phyloP scores from a whole-genome alignment of 2,797 vertebrate genomes.

The Dromococcyx pavoninus region DNA sequence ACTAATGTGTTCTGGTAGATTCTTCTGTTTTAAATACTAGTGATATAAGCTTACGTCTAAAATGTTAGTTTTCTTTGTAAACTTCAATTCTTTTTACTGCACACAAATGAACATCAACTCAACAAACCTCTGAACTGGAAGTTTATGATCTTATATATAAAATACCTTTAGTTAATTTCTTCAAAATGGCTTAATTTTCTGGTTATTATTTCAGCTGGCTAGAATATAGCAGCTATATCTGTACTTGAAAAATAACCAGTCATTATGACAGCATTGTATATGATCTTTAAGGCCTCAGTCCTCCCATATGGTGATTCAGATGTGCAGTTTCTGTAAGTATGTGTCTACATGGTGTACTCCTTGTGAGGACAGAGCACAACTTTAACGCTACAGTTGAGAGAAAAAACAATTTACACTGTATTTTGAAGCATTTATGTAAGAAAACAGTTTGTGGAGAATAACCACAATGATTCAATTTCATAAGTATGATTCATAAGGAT shows the following conservation, averaged over 20 bases:
- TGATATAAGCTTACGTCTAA: background rate
- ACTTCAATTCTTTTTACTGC: background rate
- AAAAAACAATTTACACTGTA: background rate
- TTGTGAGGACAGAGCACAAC: background rate
- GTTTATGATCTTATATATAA: background rate
- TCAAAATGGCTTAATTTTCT: background rate
- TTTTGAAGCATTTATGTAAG: background rate
- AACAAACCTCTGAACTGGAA: background rate
- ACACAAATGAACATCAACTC: background rate
- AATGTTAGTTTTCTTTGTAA: background rate
- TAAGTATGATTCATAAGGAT: background rate
- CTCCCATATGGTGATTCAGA: background rate
- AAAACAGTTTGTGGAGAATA: background rate
- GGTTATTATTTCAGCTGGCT: background rate
- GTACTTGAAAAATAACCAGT: background rate
- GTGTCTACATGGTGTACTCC: background rate
- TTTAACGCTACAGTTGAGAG: background rate
- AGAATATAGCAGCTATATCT: background rate
- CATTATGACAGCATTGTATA: background rate
- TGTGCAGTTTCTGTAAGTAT: background rate
- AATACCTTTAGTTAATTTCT: background rate
- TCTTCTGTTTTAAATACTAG: background rate
- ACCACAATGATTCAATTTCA: background rate
- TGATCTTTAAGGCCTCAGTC: background rate
- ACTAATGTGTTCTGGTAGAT: background rate